These are phyloP conservation scores for Cavia aperea DNA, from an alignment of 2,113 vertebrate species.

Conservation along the genomic window DNA sequence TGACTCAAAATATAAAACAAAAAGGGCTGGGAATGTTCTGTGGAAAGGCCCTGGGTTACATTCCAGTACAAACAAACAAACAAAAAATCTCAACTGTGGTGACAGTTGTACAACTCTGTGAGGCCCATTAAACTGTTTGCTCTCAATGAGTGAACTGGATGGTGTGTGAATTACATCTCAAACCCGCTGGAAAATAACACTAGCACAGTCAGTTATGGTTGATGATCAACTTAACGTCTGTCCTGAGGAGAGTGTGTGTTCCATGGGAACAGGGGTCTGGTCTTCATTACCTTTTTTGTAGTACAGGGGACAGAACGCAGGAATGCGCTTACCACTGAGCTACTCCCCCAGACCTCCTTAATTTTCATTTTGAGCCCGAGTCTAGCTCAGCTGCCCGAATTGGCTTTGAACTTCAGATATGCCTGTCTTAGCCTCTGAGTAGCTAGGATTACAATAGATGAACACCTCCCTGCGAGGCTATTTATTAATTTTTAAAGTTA, in stretches of 20 bases:
- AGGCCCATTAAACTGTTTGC: not conserved
- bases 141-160: accelerated
- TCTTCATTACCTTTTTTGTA: not conserved
- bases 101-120: not conserved
- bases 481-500: not conserved
- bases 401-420: not conserved
- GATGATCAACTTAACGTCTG: not conserved
- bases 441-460: not conserved
- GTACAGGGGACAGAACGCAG: not conserved
- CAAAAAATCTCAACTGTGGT: not conserved
- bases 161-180: not conserved
- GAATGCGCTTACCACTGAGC: not conserved
- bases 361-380: not conserved
- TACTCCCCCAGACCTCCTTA: not conserved
- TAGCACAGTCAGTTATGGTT: not conserved
- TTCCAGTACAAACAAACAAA: not conserved
- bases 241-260: not conserved
- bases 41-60: not conserved
- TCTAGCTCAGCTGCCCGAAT: not conserved
- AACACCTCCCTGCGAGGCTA: not conserved
- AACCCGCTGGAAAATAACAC: not conserved
- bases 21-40: not conserved
- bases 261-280: too few relatives aligned
- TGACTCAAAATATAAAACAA: not conserved
- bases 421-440: not conserved